These are phyloP conservation scores for Magallana gigas DNA, from an alignment of 1,140 invertebrate species.

Conservation along the genomic window DNA sequence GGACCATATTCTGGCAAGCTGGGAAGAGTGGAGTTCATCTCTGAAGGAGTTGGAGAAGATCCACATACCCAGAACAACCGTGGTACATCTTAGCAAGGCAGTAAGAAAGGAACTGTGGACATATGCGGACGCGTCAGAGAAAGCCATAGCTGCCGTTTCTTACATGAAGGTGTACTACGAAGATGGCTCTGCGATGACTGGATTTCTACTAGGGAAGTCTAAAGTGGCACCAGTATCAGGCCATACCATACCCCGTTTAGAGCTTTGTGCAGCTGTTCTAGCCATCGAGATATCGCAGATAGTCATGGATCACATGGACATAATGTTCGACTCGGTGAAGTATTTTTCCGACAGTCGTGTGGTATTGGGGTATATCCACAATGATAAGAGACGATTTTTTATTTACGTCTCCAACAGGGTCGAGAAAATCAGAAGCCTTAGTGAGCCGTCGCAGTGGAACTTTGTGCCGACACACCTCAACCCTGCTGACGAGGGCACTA, in stretches of 20 bases:
- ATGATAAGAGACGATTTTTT: conserved; percentile 47
- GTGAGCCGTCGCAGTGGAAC: conserved; percentile 42
- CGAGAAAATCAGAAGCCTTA: conserved; percentile 29
- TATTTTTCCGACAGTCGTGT: conserved; percentile 9
- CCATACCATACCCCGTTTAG: not conserved
- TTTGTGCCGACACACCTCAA: conserved; percentile 39
- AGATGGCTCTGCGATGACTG: too few species aligned
- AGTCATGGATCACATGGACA: conserved; percentile 13
- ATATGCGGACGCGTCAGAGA: not conserved
- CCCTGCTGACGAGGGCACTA: conserved; percentile 48
- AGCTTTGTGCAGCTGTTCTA: conserved; percentile 15
- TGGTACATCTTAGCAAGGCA: too few species aligned
- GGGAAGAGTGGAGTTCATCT: not conserved
- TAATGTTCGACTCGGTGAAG: not conserved
- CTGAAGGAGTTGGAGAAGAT: too few species aligned
- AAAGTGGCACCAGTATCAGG: too few species aligned
- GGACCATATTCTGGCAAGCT: not conserved
- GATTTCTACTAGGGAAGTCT: too few species aligned
- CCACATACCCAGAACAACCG: too few species aligned
- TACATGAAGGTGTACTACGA: not conserved
- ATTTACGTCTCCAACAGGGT: conserved; percentile 49
- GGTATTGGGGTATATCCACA: conserved; percentile 43
- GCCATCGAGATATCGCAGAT: conserved; percentile 1
- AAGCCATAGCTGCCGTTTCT: not conserved
- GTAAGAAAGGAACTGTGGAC: too few species aligned